These are phyloP conservation scores for Caenorhabditis wallacei DNA, from an alignment of 2,888 invertebrate genomes.

Conservation along the genomic window DNA sequence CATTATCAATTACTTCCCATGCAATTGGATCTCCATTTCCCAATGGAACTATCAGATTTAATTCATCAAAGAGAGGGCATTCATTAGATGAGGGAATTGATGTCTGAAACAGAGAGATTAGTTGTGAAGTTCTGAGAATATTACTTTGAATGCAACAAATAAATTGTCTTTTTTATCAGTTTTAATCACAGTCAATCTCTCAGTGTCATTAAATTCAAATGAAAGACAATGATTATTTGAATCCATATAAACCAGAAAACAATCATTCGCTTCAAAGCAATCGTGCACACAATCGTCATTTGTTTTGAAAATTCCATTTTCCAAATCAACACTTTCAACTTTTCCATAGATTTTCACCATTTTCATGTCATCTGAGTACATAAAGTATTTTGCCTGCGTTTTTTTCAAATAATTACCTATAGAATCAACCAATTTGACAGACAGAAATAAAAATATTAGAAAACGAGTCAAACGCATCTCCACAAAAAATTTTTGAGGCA, in stretches of 20 bases:
- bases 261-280: background rate
- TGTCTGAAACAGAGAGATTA: background rate
- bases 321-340: background rate
- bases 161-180: background rate
- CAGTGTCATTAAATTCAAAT: background rate
- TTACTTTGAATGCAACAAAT: constrained; percentile 31
- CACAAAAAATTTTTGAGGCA: too few species aligned
- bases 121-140: background rate
- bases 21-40: background rate
- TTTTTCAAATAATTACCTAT: background rate
- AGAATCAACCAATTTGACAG: background rate
- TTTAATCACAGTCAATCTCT: background rate
- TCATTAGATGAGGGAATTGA: background rate
- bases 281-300: constrained; percentile 1
- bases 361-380: constrained; percentile 1
- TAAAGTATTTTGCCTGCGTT: background rate
- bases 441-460: too few species aligned
- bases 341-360: constrained; percentile 18
- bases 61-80: background rate
- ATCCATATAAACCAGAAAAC: constrained; percentile 11
- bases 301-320: background rate
- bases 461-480: too few species aligned
- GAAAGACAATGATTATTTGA: background rate
- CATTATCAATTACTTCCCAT: background rate
- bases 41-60: background rate